Evolutionary conservation across 2,888 invertebrate species (phyloP).

Genomic region (Iselma pallidipennis): DNA sequence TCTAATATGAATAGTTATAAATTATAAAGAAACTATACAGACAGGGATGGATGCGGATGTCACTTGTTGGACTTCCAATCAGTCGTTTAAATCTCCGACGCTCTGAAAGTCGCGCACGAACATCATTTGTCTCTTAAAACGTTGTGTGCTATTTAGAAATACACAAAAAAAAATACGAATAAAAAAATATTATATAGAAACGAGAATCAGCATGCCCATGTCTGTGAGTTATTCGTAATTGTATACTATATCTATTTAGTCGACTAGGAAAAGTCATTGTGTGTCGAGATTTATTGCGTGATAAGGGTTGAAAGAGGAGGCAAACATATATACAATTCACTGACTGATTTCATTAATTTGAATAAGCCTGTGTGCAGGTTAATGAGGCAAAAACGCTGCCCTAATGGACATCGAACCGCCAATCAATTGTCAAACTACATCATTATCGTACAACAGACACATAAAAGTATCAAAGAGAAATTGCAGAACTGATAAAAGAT

Average conservation of each 20-base stretch:
- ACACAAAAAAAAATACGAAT: background rate
- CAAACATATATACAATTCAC: background rate
- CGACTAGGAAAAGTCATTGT: constrained; percentile 17
- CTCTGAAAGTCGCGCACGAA: constrained; percentile 42
- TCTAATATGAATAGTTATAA: constrained; percentile 45
- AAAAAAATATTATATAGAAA: background rate
- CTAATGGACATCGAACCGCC: background rate
- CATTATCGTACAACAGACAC: background rate
- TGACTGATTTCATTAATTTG: background rate
- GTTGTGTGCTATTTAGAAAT: constrained; percentile 32
- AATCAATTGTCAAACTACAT: background rate
- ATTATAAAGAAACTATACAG: constrained; percentile 39
- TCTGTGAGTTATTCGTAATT: constrained; percentile 29
- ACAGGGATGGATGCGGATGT: constrained; percentile 46
- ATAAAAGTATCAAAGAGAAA: background rate
- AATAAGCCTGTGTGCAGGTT: background rate
- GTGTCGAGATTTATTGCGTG: constrained; percentile 21
- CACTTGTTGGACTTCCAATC: constrained; percentile 44
- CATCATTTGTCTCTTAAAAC: constrained; percentile 39
- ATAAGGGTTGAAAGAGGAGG: constrained; percentile 14
- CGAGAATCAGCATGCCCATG: constrained; percentile 20
- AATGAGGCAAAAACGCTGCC: background rate
- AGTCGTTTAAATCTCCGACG: constrained; percentile 39
- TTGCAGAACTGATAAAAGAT: too few relatives aligned
- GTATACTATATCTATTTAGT: constrained; percentile 7